Evolutionary conservation across 2,797 vertebrate species (phyloP).

Genomic region (Syndactyla subalaris): DNA sequence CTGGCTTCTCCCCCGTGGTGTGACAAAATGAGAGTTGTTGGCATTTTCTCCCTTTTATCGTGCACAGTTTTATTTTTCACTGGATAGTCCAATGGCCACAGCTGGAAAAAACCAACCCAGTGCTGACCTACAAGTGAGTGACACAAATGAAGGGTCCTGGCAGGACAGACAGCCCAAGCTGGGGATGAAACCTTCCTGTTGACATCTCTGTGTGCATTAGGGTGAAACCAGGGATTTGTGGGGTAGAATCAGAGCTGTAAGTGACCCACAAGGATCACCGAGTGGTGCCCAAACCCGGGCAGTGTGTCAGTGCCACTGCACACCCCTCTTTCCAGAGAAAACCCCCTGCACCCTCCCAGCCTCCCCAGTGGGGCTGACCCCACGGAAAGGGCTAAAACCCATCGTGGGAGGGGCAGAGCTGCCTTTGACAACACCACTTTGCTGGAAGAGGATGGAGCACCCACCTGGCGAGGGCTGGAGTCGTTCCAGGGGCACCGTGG

Average conservation of each 20-base stretch:
- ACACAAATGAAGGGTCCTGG: background rate
- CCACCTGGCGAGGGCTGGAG: background rate
- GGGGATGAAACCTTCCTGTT: background rate
- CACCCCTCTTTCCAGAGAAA: background rate
- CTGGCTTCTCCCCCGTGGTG: background rate
- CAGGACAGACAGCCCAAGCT: background rate
- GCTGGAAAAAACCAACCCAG: background rate
- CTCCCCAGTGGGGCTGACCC: background rate
- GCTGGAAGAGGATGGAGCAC: background rate
- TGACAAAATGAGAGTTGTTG: background rate
- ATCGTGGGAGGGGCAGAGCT: fast-evolving
- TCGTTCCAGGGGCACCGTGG: background rate
- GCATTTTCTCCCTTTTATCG: background rate
- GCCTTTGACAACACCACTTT: fast-evolving
- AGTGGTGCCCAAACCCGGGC: background rate
- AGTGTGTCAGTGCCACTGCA: fast-evolving
- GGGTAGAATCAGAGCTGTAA: background rate
- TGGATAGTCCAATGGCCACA: background rate
- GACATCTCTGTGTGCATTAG: fast-evolving
- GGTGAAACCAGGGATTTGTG: background rate
- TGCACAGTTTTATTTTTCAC: background rate
- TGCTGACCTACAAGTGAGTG: fast-evolving
- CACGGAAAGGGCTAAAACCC: background rate
- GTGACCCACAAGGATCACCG: fast-evolving
- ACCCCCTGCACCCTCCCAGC: background rate